Base-by-base conservation (phyloP, 2,797 vertebrate genomes). In the Myotis myotis region DNA sequence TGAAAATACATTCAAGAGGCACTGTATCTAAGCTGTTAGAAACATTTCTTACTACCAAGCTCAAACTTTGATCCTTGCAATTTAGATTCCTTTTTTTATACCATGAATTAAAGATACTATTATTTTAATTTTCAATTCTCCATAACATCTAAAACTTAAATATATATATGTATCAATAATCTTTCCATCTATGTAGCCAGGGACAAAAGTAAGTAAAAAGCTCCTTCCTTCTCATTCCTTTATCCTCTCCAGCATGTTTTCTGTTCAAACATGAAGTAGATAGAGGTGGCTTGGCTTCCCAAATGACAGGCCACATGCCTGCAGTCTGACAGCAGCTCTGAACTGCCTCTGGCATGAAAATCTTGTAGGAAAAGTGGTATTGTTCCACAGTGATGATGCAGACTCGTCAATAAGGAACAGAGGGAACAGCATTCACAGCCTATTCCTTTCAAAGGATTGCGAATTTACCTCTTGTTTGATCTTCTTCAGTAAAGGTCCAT, bases 391-490 rank as follows among this genome's bases (percentile, higher is more conserved):
- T 19, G 33, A 5, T 16, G 60, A 66, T 0, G 2, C 60, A 62
- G 60, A 62, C 28, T 62, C 6, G 1, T 62, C 60, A 30, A 30
- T 30, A 62, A 62, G 60, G 13, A 16, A 30, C 28, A 62, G 38
- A 78, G 44, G 6, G 8, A 22, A 23, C 36, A 28, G 36, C 20
- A 17, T 5, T 33, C 51, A 2, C 38, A 12, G 28, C 36, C 28
- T 51, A 16, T 22, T 87, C 47, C 53, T 92, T 66, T 41, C 44
- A 22, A 5, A 93, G 71, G 60, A 11, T 55, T 44, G 38, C 0
- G 0, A 78, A 81, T 94, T 98, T 98, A 99, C 99, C 99, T 99
- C 99, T 98, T 99, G 99, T 98, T 99, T 99, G 96, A 99, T 99
- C 98, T 99, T 99, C 98, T 99, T 99, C 93, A 99, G 98, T 74